These are phyloP conservation scores for Myathropa florea DNA, from an alignment of 2,888 invertebrate genomes.

Conservation along the genomic window DNA sequence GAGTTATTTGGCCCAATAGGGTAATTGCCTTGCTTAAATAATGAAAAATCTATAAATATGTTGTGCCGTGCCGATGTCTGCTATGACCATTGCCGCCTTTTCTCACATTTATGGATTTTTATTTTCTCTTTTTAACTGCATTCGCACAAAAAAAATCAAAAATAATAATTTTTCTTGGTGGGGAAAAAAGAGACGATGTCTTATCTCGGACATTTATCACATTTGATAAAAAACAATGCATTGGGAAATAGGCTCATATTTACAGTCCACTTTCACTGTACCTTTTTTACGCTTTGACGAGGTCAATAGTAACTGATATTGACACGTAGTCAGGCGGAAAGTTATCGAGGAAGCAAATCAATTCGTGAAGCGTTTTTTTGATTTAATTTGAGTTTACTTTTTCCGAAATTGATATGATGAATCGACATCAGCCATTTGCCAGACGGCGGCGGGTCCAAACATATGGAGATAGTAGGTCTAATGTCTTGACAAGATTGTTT, in stretches of 20 bases:
- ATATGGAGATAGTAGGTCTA: neutral
- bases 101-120: conserved; percentile 7
- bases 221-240: neutral
- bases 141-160: neutral
- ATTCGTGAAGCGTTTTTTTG: neutral
- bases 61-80: neutral
- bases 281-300: neutral
- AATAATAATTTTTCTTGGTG: neutral
- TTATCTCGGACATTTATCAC: conserved; percentile 28
- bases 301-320: conserved; percentile 28
- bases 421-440: neutral
- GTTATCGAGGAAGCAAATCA: neutral
- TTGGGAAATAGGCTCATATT: neutral
- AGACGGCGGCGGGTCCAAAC: neutral
- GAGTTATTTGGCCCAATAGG: conserved; percentile 77
- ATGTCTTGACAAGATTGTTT: neutral
- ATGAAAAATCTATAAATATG: neutral
- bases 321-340: conserved; percentile 50
- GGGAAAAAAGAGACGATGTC: neutral
- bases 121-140: neutral
- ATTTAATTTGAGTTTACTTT: neutral
- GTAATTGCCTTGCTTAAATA: neutral
- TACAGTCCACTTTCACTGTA: conserved; percentile 4
- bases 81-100: conserved; percentile 14
- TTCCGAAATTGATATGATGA: neutral